Evolutionary conservation across 2,113 vertebrate genomes (phyloP), one percentile per base, ranked within the genome.

Genomic region (Platanista minor): DNA sequence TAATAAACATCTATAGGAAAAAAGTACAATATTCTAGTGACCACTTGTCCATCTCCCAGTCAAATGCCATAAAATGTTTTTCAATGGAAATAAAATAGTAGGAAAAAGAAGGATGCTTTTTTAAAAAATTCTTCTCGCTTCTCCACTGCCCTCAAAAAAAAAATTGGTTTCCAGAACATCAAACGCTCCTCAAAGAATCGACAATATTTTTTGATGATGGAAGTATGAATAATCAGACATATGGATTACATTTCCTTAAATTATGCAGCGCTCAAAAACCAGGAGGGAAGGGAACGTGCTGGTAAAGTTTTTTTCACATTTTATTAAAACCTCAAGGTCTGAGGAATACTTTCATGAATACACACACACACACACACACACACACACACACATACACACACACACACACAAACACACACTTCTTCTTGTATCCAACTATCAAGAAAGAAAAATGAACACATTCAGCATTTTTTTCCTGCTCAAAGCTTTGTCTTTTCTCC

Each of bases 211-310:
- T 93, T 98, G 97, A 97, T 97, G 85, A 95, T 98, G 92, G 74
- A 97, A 98, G 95, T 96, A 97, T 97, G 98, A 97, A 97, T 98
- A 98, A 98, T 96, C 95, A 97, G 90, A 93, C 93, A 96, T 85
- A 91, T 15, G 98, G 96, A 97, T 97, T 95, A 96, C 57, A 96
- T 74, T 98, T 98, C 97, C 97, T 96, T 97, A 96, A 97, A 97
- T 95, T 94, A 87, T 94, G 66, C 81, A 94, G 86, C 95, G 93
- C 95, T 89, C 95, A 89, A 95, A 96, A 97, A 87, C 78, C 57
- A 83, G 87, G 46, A 95, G 91, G 89, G 57, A 83, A 97, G 88
- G 74, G 59, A 95, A 43, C 59, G 78, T 95, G 72, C 83, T 93
- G 52, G 67, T 80, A 77, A 96, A 96, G 46, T 91, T 87, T 90